These are phyloP conservation scores for Lepidurus couesii DNA, from an alignment of 1,140 invertebrate species.

Conservation along the genomic window DNA sequence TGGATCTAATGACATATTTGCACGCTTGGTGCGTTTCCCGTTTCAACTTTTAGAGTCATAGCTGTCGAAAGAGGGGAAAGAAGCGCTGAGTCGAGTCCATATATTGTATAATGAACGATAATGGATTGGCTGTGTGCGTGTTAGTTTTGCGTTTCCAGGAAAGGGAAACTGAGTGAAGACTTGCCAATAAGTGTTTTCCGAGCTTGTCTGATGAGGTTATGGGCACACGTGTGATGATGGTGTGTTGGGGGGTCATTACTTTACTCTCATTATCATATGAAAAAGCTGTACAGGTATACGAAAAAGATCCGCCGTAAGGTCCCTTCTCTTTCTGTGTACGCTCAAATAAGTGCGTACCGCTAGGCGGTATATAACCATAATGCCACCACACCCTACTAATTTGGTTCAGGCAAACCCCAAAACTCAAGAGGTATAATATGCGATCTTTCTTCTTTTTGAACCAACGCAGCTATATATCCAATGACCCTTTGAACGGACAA, in stretches of 20 bases:
- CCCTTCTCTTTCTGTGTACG: background rate
- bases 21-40: no score
- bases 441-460: background rate
- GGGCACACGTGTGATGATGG: conserved; percentile 10
- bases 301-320: conserved; percentile 6
- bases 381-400: conserved; percentile 18
- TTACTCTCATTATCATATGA: background rate
- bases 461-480: background rate
- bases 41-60: no score
- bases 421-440: background rate
- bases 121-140: background rate
- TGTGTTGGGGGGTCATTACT: conserved; percentile 15
- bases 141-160: background rate
- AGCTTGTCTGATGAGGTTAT: background rate
- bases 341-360: background rate
- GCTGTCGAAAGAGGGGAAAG: no score
- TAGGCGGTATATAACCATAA: background rate
- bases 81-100: background rate
- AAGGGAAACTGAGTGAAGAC: background rate
- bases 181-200: conserved; percentile 5
- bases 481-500: background rate
- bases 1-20: no score
- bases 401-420: background rate
- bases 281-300: background rate
- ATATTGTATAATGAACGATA: conserved; percentile 12